phyloP scores from a whole-genome alignment of 2,888 invertebrate genomes.

The Icerya purchasi region DNA sequence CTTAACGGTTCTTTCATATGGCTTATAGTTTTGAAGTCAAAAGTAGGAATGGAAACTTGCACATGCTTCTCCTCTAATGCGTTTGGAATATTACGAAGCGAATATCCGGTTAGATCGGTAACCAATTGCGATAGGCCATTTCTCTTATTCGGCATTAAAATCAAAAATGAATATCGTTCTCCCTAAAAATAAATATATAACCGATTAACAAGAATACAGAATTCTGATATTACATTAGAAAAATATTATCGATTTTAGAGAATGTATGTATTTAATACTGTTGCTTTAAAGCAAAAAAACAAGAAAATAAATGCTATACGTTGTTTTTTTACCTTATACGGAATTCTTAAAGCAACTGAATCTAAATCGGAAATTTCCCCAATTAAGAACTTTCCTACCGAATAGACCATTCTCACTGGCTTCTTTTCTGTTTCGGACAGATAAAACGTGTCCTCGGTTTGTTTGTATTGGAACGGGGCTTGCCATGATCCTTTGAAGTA shows the following conservation, averaged over 20 bases:
- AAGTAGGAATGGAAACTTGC: conserved; percentile 34
- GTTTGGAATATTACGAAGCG: conserved; percentile 29
- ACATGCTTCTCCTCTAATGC: conserved; percentile 28
- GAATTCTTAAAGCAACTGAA: conserved; percentile 20
- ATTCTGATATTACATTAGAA: too few species aligned
- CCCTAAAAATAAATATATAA: conserved; percentile 28
- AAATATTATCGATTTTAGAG: too few species aligned
- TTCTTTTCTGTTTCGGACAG: conserved; percentile 15
- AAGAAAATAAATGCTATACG: too few species aligned
- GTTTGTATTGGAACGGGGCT: conserved; percentile 17
- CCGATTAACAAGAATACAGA: too few species aligned
- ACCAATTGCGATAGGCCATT: conserved; percentile 35
- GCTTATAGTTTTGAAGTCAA: conserved; percentile 40
- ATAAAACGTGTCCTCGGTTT: conserved; percentile 17
- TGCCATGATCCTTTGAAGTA: conserved; percentile 22
- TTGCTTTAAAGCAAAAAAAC: too few species aligned
- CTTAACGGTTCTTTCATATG: conserved; percentile 36
- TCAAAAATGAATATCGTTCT: conserved; percentile 34
- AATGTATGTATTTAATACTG: too few species aligned
- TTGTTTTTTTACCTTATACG: conserved; percentile 21
- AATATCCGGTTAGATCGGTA: conserved; percentile 31
- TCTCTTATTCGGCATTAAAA: conserved; percentile 34
- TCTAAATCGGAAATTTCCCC: conserved; percentile 20
- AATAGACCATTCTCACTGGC: conserved; percentile 18
- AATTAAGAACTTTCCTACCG: conserved; percentile 19